phyloP scores from a whole-genome alignment of 2,888 invertebrate species.

The Xanthia icteritia region DNA sequence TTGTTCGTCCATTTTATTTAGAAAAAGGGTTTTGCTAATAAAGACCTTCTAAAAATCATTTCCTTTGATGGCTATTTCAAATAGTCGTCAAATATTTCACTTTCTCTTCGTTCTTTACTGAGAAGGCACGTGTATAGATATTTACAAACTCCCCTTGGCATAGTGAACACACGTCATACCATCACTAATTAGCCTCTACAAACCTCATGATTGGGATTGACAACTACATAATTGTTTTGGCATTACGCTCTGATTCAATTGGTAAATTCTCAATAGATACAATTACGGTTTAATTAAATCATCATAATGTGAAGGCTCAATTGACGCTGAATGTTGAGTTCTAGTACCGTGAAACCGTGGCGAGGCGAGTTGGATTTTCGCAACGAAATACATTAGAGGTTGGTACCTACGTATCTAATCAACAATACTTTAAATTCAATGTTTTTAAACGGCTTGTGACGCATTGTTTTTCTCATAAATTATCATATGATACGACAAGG shows the following conservation, averaged over 20 bases:
- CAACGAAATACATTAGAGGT: background rate
- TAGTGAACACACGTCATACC: constrained; percentile 17
- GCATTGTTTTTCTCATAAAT: background rate
- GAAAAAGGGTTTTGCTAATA: too few species aligned
- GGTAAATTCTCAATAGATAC: constrained; percentile 41
- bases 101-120: background rate
- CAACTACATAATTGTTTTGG: constrained; percentile 55
- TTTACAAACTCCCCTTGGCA: background rate
- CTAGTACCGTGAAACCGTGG: background rate
- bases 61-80: background rate
- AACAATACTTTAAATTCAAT: too few species aligned
- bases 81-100: background rate
- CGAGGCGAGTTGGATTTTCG: background rate
- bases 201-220: constrained; percentile 56
- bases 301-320: constrained; percentile 8
- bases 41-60: background rate
- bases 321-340: constrained; percentile 13
- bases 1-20: too few species aligned
- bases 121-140: background rate
- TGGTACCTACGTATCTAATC: background rate
- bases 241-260: constrained; percentile 60
- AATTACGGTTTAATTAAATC: constrained; percentile 41
- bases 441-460: background rate
- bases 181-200: constrained; percentile 52
- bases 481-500: background rate